Evolutionary conservation across 2,888 invertebrate species (phyloP).

Genomic region (Cantharis lateralis): DNA sequence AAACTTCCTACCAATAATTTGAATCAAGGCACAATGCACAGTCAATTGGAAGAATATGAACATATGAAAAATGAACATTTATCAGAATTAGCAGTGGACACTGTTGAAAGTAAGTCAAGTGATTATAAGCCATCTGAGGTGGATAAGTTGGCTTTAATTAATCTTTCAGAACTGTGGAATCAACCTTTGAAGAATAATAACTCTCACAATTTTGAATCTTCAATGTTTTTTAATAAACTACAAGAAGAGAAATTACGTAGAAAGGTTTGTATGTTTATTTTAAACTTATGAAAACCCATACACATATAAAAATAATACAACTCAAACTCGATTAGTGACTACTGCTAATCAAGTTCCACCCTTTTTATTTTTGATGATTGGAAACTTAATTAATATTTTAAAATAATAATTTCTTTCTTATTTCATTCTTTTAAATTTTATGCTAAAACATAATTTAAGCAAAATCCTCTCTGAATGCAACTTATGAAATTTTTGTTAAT

Average conservation of each 20-base stretch:
- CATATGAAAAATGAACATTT: background rate
- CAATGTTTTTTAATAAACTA: constrained; percentile 56
- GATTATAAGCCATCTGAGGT: constrained; percentile 7
- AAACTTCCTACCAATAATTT: background rate
- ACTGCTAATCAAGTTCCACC: too few species aligned
- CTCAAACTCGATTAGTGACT: too few species aligned
- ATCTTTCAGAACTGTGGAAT: constrained; percentile 71
- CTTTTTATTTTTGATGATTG: too few species aligned
- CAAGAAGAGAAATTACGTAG: constrained; percentile 79
- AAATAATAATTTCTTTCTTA: too few species aligned
- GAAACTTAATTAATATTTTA: too few species aligned
- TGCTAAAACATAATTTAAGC: too few species aligned
- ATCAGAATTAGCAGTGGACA: background rate
- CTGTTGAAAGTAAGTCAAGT: background rate
- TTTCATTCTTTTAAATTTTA: too few species aligned
- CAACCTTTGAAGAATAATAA: constrained; percentile 41
- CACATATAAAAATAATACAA: too few species aligned
- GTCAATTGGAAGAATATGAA: background rate
- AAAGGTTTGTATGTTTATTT: constrained; percentile 61
- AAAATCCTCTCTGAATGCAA: too few species aligned
- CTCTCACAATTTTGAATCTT: constrained; percentile 35
- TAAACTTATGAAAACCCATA: background rate
- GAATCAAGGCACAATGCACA: background rate
- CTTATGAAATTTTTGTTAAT: background rate
- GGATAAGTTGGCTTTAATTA: constrained; percentile 49